Evolutionary conservation across 2,888 invertebrate species (phyloP), one percentile per base, ranked within the genome.

Genomic region (Eupithecia vulgata): DNA sequence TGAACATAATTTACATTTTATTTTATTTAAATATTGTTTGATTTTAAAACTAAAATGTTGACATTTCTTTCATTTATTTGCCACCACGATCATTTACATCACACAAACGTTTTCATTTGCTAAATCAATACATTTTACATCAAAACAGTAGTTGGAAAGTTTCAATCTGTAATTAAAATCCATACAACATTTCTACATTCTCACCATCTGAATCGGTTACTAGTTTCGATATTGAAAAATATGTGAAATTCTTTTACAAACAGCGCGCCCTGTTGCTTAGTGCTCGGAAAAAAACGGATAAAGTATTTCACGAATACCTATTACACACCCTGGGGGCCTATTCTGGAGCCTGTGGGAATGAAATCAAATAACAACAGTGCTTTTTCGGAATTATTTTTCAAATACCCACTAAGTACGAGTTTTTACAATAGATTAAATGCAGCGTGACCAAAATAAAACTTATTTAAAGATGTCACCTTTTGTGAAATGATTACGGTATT

Each of bases 231-330:
- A 91, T 90, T 88, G 88, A 45, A 87, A n/a, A 91, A 90, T 90
- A 87, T 88, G 88, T 85, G 81, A 85, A 89, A 84, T 85, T 83
- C 79, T 82, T 75, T 75, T 80, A 81, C 72, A 73, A 75, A 78
- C 76, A 67, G 78, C 59, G 81, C 52, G 80, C 84, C 79, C 79
- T 84, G 85, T 85, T 87, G 85, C 87, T 88, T 88, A 89, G 86
- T 88, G 83, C 82, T 82, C 82, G 83, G 82, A 83, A 84, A 84
- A 84, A 85, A 52, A 10, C 52, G 52, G 85, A 85, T 85, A 88
- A n/a, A n/a, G n/a, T 88, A 88, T 87, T 88, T 88, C 84, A 86
- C 81, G 81, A 81, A 85, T 45, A n/a, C 48, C 10, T 86, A 86
- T 87, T 87, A 86, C 83, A 80, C 81, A 80, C 84, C 82, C 81